Conservation (phyloP, 2,797 vertebrate genomes). For the Vireo griseus region DNA sequence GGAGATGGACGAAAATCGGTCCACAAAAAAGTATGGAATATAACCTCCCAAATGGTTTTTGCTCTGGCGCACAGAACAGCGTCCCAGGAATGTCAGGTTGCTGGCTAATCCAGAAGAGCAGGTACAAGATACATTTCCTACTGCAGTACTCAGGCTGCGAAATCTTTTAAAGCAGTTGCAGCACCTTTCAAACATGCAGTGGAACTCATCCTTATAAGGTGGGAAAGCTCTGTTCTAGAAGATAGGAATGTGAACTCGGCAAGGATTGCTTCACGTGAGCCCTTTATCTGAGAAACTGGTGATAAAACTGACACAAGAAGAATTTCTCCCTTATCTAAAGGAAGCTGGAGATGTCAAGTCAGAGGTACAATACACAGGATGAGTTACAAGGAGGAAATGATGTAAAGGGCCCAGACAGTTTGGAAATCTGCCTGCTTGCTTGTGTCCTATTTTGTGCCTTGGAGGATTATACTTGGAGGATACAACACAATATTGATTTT, state of each 20-base stretch:
- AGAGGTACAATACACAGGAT: background rate
- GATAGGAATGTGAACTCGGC: background rate
- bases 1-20: background rate
- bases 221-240: background rate
- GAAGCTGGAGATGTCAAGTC: slow-evolving; percentile 17
- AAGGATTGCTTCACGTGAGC: background rate
- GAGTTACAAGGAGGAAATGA: slow-evolving; percentile 29
- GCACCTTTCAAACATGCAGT: background rate
- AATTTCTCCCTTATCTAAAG: slow-evolving; percentile 52
- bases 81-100: background rate
- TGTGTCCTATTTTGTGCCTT: background rate
- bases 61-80: fast-evolving
- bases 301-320: slow-evolving; percentile 32
- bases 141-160: background rate
- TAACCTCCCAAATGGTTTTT: background rate
- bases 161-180: background rate
- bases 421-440: background rate
- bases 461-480: background rate
- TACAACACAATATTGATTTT: background rate
- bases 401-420: slow-evolving; percentile 5
- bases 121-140: background rate
- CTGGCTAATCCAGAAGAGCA: background rate
- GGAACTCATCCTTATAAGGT: slow-evolving; percentile 49
- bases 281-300: background rate
- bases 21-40: background rate